These are phyloP conservation scores for Bradypodion pumilum DNA, from an alignment of 2,797 vertebrate species.

Conservation along the genomic window DNA sequence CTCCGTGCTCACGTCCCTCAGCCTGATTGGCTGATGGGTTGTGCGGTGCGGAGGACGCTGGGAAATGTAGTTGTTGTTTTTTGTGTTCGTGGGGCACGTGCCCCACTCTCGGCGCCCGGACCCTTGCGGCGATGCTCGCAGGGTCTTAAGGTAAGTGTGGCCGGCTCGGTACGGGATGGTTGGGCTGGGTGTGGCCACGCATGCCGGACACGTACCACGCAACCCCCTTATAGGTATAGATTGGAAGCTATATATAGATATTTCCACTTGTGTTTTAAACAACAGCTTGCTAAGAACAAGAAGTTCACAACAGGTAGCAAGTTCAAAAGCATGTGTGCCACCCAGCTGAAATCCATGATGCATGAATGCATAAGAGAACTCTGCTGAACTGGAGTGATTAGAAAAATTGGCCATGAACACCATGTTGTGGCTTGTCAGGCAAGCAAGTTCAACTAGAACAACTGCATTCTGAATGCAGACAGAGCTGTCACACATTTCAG, in stretches of 20 bases:
- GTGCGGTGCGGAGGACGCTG: no score
- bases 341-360: background rate
- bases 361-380: background rate
- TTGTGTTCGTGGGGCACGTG: no score
- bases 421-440: conserved; percentile 18
- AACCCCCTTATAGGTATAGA: no score
- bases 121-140: no score
- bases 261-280: background rate
- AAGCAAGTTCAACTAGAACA: conserved; percentile 7
- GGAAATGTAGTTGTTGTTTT: no score
- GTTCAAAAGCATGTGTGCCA: background rate
- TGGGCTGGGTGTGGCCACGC: no score
- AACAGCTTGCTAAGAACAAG: background rate
- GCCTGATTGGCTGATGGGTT: no score
- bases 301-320: background rate
- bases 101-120: no score
- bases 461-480: conserved; percentile 3
- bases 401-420: background rate
- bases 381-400: background rate
- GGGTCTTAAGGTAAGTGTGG: no score
- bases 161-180: no score
- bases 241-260: background rate
- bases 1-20: no score
- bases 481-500: background rate
- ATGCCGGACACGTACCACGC: no score